phyloP scores from a whole-genome alignment of 2,888 invertebrate genomes.

The Lottia gigantea region DNA sequence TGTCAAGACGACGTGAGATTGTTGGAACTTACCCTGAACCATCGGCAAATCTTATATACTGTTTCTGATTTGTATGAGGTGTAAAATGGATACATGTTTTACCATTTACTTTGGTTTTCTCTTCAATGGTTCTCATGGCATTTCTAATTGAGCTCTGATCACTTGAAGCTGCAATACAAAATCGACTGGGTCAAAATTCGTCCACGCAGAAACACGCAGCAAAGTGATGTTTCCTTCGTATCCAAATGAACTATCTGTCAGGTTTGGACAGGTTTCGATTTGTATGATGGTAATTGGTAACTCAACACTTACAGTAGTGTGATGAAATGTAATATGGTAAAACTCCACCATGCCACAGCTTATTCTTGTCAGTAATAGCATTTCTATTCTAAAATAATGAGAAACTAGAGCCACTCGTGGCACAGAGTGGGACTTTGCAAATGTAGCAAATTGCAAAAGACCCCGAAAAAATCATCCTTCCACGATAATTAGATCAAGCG shows the following conservation, averaged over 20 bases:
- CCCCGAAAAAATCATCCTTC: too few species aligned
- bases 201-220: too few species aligned
- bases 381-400: constrained; percentile 39
- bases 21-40: constrained; percentile 17
- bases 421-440: too few species aligned
- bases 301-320: constrained; percentile 32
- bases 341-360: constrained; percentile 47
- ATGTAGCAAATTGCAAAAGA: too few species aligned
- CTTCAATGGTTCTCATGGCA: constrained; percentile 35
- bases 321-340: constrained; percentile 46
- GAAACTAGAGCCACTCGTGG: too few species aligned
- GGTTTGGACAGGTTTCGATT: too few species aligned
- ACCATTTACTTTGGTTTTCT: constrained; percentile 59
- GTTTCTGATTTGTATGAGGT: constrained; percentile 72
- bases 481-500: too few species aligned
- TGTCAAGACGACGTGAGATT: too few species aligned
- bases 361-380: constrained; percentile 37
- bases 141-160: constrained; percentile 23
- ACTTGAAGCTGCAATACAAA: not conserved
- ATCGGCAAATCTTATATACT: constrained; percentile 70
- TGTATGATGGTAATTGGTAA: too few species aligned
- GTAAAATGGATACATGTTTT: constrained; percentile 76
- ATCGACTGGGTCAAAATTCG: too few species aligned
- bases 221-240: too few species aligned
- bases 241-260: too few species aligned